Conservation (phyloP, 1,140 invertebrate genomes). For the Zaprionus ornatus region DNA sequence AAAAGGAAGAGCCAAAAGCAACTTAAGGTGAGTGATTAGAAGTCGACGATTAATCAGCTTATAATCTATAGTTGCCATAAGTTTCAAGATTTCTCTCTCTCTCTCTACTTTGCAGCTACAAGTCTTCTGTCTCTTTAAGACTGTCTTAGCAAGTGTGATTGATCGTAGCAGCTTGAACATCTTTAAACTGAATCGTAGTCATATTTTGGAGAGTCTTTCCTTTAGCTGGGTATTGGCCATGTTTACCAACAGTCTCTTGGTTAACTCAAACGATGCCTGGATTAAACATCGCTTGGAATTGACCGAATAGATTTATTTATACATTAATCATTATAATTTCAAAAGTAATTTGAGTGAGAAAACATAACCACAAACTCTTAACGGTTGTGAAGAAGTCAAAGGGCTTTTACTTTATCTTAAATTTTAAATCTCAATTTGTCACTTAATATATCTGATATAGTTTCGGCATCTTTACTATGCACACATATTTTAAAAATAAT, state of each 20-base stretch:
- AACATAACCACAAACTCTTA: not conserved
- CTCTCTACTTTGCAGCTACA: slow-evolving; percentile 34
- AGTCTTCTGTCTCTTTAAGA: slow-evolving; percentile 38
- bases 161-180: slow-evolving; percentile 15
- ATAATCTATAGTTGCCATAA: not conserved
- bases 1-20: slow-evolving; percentile 2
- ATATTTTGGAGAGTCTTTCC: slow-evolving; percentile 31
- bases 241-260: slow-evolving; percentile 55
- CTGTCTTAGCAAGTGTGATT: not conserved
- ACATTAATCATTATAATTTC: not conserved
- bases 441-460: no score
- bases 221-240: slow-evolving; percentile 42
- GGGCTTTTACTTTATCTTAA: no score
- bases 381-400: not conserved
- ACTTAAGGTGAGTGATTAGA: slow-evolving; percentile 17
- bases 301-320: not conserved
- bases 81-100: not conserved
- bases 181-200: slow-evolving; percentile 30
- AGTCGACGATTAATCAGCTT: no score
- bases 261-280: slow-evolving; percentile 13
- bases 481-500: no score
- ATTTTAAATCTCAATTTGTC: no score
- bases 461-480: no score
- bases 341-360: not conserved
- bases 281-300: slow-evolving; percentile 1